Percentiles rank a stretch among this genome's conserved stretches.
Evolutionary conservation across 2,113 vertebrate genomes (phyloP).

Genomic region (Irena cyanogastra): DNA sequence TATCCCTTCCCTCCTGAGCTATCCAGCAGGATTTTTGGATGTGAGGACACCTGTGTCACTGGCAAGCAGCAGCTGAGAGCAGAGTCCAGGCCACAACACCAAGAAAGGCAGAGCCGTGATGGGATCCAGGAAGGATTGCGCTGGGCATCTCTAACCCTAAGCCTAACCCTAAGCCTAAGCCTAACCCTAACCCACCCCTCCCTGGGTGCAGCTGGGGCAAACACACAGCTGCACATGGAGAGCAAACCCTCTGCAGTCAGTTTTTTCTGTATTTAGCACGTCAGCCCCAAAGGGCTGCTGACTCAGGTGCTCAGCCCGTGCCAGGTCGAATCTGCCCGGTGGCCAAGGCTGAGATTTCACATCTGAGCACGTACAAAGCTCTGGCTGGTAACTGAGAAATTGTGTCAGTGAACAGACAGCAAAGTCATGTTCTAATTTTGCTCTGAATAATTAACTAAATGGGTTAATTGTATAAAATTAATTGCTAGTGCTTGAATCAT

Average conservation of each 20-base stretch:
- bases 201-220: neutral
- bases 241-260: neutral
- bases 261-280: neutral
- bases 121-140: accelerated
- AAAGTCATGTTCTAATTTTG: neutral
- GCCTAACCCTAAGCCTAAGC: too few species aligned
- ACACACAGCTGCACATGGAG: neutral
- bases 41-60: neutral
- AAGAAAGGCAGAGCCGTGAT: accelerated
- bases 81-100: neutral
- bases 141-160: too few species aligned
- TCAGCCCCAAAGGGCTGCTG: neutral
- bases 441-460: neutral
- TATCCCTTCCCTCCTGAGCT: neutral
- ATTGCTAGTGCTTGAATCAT: neutral
- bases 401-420: neutral
- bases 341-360: neutral
- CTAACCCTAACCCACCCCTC: too few species aligned
- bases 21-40: neutral
- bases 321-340: neutral
- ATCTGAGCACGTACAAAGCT: neutral
- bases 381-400: neutral
- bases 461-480: neutral
- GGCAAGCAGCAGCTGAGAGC: neutral
- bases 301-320: accelerated